Evolutionary conservation across 1,140 invertebrate genomes (phyloP), one percentile per base, ranked within the genome.

Genomic region (Nephila pilipes): DNA sequence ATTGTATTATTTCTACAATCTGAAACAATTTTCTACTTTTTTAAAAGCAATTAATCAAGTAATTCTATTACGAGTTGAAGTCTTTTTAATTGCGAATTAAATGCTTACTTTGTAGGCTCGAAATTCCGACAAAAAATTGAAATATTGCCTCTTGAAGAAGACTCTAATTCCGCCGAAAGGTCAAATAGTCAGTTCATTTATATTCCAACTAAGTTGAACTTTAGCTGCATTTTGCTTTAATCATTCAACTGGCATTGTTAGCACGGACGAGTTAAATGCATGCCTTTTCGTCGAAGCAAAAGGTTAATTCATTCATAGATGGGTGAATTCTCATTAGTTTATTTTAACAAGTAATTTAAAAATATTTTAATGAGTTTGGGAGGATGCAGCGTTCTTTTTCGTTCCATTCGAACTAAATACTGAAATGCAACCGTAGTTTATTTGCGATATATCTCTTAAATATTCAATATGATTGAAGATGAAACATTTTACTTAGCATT

Each of bases 241-340:
- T 69, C 65, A 69, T 16, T 32, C n/a, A 69, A 69, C 16, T 3
- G 25, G 14, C 25, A 12, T 16, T 69, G n/a, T 69, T 25, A 16
- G 8, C 65, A 14, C 25, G 12, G 46, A 2, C 65, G 16, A 29
- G 10, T 69, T 69, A 32, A 69, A 69, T 29, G 25, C 1, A 32
- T 69, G 29, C 25, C 65, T 12, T 69, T 14, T 69, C 25, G 65
- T 69, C 32, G 25, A 69, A 69, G 29, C 29, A 29, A 46, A 69
- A 69, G 65, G 65, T 69, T 69, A 69, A 69, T 69, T 25, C 65
- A 69, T 69, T 69, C 65, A 69, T 69, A 69, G 29, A 14, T 69
- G 65, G 25, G 29, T 69, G 29, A 69, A 29, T 32, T 69, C 65
- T 69, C 65, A 69, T 69, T 46, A 46, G 46, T 46, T 46, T 10